Base-by-base conservation (phyloP, 2,888 invertebrate species). In the Eulithis prunata region DNA sequence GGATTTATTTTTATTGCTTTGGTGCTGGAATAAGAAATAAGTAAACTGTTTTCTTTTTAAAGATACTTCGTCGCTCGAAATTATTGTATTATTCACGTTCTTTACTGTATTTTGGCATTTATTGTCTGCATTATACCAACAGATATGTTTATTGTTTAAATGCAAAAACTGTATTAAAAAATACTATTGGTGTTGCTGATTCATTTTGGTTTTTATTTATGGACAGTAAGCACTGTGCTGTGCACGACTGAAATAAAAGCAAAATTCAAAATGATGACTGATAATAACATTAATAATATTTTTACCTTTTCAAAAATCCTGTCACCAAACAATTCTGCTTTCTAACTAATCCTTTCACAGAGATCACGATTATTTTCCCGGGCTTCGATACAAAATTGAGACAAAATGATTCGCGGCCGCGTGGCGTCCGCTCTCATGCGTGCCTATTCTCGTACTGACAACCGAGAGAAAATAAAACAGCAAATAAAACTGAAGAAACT, bases 401-500 rank as follows among this genome's bases (percentile, higher is more conserved):
- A 8, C n/a, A 57, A 56, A 54, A 46, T 36, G 11, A 52, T 67
- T 54, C 53, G 71, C 68, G 70, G 13, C 43, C 28, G 46, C 49
- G 43, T 70, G 57, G 74, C 88, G 88, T 81, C 78, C 78, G 74
- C 73, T 67, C 85, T 72, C 78, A 76, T 77, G 75, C 81, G 81
- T 75, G 75, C 75, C 75, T 79, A 79, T 79, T 73, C 71, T 82
- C 81, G 74, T 79, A 87, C 87, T 87, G 86, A 55, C 45, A 13
- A 53, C 81, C 52, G 36, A 46, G 51, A 52, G 21, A 49, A 56
- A 55, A 82, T 71, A 83, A 87, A 86, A 86, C 84, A 87, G 81
- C 81, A 82, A 85, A n/a, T n/a, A n/a, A 85, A 87, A 83, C 78
- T 68, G 75, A 78, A 80, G 78, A 85, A 85, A 84, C 80, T 77